These are phyloP conservation scores for Sitta europaea DNA, from an alignment of 2,113 vertebrate species.

Conservation along the genomic window DNA sequence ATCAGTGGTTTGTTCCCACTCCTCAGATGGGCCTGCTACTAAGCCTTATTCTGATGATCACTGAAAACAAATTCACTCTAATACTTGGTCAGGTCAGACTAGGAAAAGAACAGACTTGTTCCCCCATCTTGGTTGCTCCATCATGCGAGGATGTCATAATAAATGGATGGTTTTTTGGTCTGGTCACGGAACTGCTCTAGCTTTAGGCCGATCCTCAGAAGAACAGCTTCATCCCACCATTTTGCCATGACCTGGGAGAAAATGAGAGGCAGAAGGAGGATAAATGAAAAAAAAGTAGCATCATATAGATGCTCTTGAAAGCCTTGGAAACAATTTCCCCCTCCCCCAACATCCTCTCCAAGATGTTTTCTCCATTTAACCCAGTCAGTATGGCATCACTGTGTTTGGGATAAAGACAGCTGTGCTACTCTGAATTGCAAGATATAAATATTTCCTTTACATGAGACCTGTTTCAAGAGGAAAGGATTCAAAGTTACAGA, in stretches of 20 bases:
- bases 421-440: neutral
- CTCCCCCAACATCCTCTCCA: neutral
- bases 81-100: neutral
- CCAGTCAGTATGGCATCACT: neutral
- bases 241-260: slow-evolving; percentile 67
- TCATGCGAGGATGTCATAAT: slow-evolving; percentile 53
- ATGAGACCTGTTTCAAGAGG: neutral
- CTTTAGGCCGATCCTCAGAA: slow-evolving; percentile 62
- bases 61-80: neutral
- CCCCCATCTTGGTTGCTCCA: neutral
- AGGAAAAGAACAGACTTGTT: neutral
- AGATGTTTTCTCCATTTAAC: neutral
- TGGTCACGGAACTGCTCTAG: slow-evolving; percentile 54
- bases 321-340: neutral
- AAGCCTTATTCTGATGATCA: neutral
- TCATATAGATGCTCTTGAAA: neutral
- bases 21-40: neutral
- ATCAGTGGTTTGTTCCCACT: neutral
- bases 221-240: slow-evolving; percentile 70
- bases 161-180: slow-evolving; percentile 60
- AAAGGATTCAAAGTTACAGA: neutral
- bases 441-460: neutral
- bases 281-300: neutral
- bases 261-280: neutral
- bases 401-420: neutral